Percentiles rank a stretch among this genome's conserved stretches.
Conservation (phyloP, 2,113 vertebrate genomes). For the Balaeniceps rex region DNA sequence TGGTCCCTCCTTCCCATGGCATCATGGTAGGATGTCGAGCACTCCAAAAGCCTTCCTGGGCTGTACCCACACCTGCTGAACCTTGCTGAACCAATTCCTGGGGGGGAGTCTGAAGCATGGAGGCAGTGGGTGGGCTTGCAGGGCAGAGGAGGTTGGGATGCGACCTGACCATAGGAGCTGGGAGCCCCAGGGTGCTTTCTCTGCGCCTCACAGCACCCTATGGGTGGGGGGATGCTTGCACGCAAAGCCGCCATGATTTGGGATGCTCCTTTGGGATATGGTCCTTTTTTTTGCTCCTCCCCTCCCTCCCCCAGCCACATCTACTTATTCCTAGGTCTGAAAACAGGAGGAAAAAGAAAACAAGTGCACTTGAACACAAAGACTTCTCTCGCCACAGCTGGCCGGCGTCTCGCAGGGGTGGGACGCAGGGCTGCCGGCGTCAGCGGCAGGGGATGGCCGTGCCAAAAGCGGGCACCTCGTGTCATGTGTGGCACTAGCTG, state of each 20-base stretch:
- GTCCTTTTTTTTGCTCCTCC: neutral
- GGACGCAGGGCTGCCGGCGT: accelerated
- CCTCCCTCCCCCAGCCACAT: neutral
- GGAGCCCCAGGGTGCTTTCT: neutral
- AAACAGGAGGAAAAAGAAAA: neutral
- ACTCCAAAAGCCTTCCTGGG: neutral
- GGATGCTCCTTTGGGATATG: neutral
- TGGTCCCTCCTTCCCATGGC: neutral
- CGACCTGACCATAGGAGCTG: accelerated
- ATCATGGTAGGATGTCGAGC: accelerated
- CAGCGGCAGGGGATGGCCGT: too few relatives aligned
- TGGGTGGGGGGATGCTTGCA: neutral
- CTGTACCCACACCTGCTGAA: neutral
- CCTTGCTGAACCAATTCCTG: neutral
- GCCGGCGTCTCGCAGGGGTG: accelerated
- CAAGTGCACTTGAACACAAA: neutral
- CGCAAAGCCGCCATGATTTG: neutral
- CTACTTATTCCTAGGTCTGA: neutral
- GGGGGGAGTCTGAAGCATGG: neutral
- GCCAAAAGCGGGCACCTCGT: neutral
- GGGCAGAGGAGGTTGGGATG: neutral
- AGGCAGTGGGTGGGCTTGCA: neutral
- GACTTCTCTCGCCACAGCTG: neutral
- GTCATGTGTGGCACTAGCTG: neutral
- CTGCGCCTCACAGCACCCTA: neutral